A percentile compares a stretch with the other conserved stretches of the same genome.
Conservation (phyloP, 2,888 invertebrate species). For the Orthonevra nobilis region DNA sequence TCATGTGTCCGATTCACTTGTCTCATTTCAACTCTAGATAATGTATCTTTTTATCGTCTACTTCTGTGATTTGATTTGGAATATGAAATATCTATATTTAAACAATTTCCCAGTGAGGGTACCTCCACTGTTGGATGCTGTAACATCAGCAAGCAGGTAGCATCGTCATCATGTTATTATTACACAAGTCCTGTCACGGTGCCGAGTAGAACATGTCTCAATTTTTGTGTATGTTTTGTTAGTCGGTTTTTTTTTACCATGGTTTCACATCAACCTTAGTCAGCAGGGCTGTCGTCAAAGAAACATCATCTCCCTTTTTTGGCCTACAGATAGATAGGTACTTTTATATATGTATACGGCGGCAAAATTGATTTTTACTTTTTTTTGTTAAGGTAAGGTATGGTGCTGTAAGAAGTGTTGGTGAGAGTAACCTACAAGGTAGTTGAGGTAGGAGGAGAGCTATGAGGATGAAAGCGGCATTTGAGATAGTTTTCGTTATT, state of each 20-base stretch:
- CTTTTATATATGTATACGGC: conserved; percentile 54
- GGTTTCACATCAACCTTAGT: conserved; percentile 38
- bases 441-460: conserved; percentile 14
- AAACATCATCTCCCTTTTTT: conserved; percentile 62
- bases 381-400: too few species aligned
- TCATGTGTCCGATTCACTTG: conserved; percentile 69
- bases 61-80: conserved; percentile 57
- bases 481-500: conserved; percentile 63
- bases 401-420: too few species aligned
- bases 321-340: conserved; percentile 59
- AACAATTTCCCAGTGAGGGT: conserved; percentile 27
- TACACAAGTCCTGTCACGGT: conserved; percentile 70
- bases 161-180: conserved; percentile 66
- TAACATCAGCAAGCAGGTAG: conserved; percentile 31
- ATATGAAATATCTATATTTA: conserved; percentile 68
- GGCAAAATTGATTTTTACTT: conserved; percentile 45
- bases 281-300: conserved; percentile 46
- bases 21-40: conserved; percentile 67
- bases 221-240: conserved; percentile 59
- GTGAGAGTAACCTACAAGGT: conserved; percentile 16
- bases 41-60: conserved; percentile 69
- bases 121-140: neutral
- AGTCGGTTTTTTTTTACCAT: neutral
- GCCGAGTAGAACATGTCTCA: conserved; percentile 68
- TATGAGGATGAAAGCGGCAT: conserved; percentile 59